phyloP scores from a whole-genome alignment of 2,113 vertebrate species.

The Ciconia stormi region DNA sequence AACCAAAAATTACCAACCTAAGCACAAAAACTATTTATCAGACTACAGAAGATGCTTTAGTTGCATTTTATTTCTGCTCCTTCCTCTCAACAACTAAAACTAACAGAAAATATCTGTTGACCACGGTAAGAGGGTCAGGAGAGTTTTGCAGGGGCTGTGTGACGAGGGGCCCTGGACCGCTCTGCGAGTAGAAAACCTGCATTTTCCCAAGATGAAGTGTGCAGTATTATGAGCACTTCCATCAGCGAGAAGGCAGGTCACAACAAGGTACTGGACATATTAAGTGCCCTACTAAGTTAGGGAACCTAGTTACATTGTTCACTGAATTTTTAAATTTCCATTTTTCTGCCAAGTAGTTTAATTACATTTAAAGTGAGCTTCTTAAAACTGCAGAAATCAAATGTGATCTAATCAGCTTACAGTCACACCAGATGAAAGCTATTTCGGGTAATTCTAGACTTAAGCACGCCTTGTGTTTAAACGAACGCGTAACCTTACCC shows the following conservation, averaged over 20 bases:
- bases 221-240: not conserved
- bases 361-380: not conserved
- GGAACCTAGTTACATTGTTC: not conserved
- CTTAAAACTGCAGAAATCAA: not conserved
- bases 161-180: rapidly evolving
- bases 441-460: not conserved
- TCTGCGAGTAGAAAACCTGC: rapidly evolving
- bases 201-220: not conserved
- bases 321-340: not conserved
- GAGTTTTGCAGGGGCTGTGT: not conserved
- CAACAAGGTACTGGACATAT: rapidly evolving
- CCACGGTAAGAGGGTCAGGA: rapidly evolving
- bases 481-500: not conserved
- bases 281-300: not conserved
- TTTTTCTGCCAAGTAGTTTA: not conserved
- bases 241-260: not conserved
- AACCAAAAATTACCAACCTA: not conserved
- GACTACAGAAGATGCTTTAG: rapidly evolving
- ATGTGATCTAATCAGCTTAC: not conserved
- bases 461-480: not conserved
- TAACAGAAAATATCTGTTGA: not conserved
- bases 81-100: not conserved
- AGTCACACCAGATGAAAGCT: not conserved
- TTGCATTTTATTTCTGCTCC: not conserved
- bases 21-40: not conserved